Base-by-base conservation (phyloP, 2,888 invertebrate species). In the Suillia variegata region DNA sequence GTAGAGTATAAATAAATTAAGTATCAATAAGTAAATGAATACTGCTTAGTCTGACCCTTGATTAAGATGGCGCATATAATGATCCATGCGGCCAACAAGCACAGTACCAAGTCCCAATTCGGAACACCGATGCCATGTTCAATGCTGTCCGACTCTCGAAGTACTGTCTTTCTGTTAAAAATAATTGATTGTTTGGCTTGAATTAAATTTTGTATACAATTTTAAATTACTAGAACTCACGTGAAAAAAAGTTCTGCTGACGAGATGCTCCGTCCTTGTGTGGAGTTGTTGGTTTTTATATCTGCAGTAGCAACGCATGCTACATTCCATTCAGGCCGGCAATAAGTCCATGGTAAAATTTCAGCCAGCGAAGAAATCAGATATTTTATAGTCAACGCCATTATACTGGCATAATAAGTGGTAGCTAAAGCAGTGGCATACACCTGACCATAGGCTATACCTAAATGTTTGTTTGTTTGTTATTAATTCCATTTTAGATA, bases 371-470 rank as follows among this genome's bases (percentile, higher is more conserved):
- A 89, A 26, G 85, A 83, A 49, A 87, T 70, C 66, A 89, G 81
- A 75, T 89, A 90, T 67, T 85, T 87, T 6, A 89, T 77, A 0
- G 87, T 87, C 21, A 89, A 67, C 0, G 87, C 88, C 87, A 89
- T 88, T 21, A 89, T 74, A 5, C 86, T 85, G 59, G 87, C 87
- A 73, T 89, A 90, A 69, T 89, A 90, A 0, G 87, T 86, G n/a
- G 86, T 85, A 1, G 88, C 87, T 58, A 85, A 81, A 1, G 82
- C 81, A 1, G 85, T 85, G 0, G 85, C 83, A 13, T 86, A 76
- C 1, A 85, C 80, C 65, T 87, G 85, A 0, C 86, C 87, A 69
- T 84, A 85, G 10, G 85, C 87, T 17, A 87, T 80, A 38, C 87
- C 87, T 87, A 34, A 0, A 53, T 24, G 4, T 10, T 12, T 22